These are phyloP conservation scores for Podarcis muralis DNA, from an alignment of 2,113 vertebrate genomes.

Conservation along the genomic window DNA sequence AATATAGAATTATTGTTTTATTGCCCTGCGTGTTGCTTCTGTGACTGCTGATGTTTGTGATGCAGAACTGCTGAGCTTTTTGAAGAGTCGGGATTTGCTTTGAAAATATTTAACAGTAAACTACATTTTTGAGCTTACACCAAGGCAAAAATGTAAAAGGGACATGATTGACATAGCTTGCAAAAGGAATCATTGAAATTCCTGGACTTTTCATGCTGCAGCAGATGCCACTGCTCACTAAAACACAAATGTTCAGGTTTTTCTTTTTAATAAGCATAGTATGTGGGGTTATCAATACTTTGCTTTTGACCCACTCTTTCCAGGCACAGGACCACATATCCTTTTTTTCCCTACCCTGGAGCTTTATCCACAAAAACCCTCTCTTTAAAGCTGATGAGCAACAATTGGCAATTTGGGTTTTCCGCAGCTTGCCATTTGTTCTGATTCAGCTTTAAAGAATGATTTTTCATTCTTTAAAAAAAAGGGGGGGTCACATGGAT, in stretches of 20 bases:
- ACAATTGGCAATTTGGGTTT: too few species aligned
- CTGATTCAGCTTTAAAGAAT: too few species aligned
- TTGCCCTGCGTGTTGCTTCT: background rate
- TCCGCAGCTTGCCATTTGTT: too few species aligned
- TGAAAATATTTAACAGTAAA: background rate
- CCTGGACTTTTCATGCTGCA: background rate
- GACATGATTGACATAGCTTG: background rate
- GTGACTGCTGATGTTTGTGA: background rate
- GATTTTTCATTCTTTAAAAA: too few species aligned
- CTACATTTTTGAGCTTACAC: background rate
- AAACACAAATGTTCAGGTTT: background rate
- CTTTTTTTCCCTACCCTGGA: too few species aligned
- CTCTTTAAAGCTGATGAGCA: too few species aligned
- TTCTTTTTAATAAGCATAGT: background rate
- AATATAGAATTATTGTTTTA: background rate
- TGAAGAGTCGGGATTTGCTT: background rate
- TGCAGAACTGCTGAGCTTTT: background rate
- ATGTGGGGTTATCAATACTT: background rate
- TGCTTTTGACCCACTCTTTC: too few species aligned
- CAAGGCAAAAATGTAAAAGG: background rate
- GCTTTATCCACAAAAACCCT: too few species aligned
- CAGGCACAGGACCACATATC: too few species aligned
- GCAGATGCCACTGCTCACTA: background rate
- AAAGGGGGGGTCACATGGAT: too few species aligned
- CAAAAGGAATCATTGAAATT: background rate